Evolutionary conservation across 1,140 invertebrate species (phyloP).

Genomic region (Colletes latitarsis): DNA sequence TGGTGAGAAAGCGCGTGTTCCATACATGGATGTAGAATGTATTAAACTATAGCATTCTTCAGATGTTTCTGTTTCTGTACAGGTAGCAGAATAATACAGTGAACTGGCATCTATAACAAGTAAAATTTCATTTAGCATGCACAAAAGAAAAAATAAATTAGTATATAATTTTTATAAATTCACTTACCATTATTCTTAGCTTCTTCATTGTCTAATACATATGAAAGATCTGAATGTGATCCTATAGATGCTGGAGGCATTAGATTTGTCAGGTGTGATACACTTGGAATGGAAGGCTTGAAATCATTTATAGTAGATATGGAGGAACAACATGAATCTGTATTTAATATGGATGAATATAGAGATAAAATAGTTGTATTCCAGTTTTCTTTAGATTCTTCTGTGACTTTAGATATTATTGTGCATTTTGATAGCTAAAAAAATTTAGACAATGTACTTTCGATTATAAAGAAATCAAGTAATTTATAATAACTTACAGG

Average conservation of each 20-base stretch:
- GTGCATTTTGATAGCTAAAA: constrained; percentile 68
- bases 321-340: constrained; percentile 62
- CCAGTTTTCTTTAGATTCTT: constrained; percentile 81
- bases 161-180: neutral
- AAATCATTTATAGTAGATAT: constrained; percentile 61
- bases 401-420: constrained; percentile 71
- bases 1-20: constrained; percentile 63
- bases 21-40: constrained; percentile 72
- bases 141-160: neutral
- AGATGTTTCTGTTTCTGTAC: constrained; percentile 63
- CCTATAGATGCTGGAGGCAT: constrained; percentile 71
- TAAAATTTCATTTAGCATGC: constrained; percentile 1
- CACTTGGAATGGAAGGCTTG: constrained; percentile 66
- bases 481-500: constrained; percentile 64
- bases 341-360: constrained; percentile 65
- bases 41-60: constrained; percentile 77
- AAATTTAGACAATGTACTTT: neutral
- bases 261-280: constrained; percentile 69
- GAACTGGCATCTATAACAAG: constrained; percentile 72
- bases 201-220: constrained; percentile 72
- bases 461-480: neutral
- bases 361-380: constrained; percentile 68
- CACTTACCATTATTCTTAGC: constrained; percentile 69
- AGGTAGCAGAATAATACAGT: constrained; percentile 76
- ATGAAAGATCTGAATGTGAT: constrained; percentile 72